Evolutionary conservation across 2,888 invertebrate species (phyloP).

Genomic region (Homarus gammarus): DNA sequence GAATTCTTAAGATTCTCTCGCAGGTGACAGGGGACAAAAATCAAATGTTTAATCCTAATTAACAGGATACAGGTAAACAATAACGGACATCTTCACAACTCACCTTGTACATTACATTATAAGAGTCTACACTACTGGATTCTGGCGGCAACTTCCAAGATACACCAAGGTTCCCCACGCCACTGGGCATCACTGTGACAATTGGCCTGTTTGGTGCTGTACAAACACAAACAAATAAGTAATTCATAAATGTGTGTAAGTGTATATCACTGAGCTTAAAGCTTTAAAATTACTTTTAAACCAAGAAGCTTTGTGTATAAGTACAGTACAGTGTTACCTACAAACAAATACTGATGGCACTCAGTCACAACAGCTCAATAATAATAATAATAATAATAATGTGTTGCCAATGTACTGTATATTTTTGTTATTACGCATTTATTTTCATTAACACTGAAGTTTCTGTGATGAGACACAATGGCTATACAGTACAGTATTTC

Average conservation of each 20-base stretch:
- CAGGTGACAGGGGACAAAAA: neutral
- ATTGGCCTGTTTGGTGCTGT: neutral
- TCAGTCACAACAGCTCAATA: no score
- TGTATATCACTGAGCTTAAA: neutral
- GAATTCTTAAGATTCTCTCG: neutral
- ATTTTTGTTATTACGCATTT: no score
- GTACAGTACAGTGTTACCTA: no score
- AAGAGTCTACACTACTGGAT: neutral
- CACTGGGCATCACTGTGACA: neutral
- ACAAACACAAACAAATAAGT: neutral
- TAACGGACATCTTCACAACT: neutral
- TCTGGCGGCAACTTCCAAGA: neutral
- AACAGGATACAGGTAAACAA: neutral
- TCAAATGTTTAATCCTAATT: neutral
- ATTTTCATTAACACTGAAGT: no score
- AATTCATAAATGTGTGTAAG: neutral
- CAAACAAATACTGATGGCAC: no score
- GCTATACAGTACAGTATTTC: no score
- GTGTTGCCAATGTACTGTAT: neutral
- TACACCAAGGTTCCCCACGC: neutral
- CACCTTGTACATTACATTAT: neutral
- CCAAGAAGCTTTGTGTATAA: no score
- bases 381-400: neutral
- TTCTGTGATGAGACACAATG: no score
- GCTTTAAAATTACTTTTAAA: neutral